These are phyloP conservation scores for Vanessa cardui DNA, from an alignment of 2,888 invertebrate species.

Conservation along the genomic window DNA sequence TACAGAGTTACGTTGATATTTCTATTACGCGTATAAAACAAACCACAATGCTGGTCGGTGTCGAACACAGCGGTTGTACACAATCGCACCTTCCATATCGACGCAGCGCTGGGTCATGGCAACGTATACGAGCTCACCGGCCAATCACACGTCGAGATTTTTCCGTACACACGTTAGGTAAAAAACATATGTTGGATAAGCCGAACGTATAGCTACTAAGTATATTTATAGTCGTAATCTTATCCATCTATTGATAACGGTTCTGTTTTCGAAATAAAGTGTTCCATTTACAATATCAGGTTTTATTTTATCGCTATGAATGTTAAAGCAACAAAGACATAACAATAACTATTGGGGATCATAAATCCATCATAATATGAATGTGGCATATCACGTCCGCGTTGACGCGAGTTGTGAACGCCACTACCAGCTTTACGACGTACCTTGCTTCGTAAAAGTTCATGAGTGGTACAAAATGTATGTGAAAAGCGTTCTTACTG, in stretches of 20 bases:
- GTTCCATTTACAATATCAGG: conserved; percentile 13
- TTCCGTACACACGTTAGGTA: too few relatives aligned
- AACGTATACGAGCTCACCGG: background rate
- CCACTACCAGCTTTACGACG: conserved; percentile 66
- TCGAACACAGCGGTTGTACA: background rate
- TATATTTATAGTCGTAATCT: too few relatives aligned
- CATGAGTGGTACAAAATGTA: conserved; percentile 44
- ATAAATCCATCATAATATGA: conserved; percentile 71
- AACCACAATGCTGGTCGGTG: background rate
- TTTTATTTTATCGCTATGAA: conserved; percentile 32
- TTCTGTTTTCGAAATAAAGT: conserved; percentile 21
- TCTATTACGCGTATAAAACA: background rate
- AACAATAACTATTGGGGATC: conserved; percentile 56
- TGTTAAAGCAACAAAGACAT: conserved; percentile 35
- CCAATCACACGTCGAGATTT: background rate
- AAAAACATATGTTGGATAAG: too few relatives aligned
- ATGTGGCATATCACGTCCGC: conserved; percentile 72
- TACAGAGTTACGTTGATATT: background rate
- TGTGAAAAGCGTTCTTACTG: conserved; percentile 1
- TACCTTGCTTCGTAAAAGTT: conserved; percentile 65
- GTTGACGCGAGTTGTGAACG: conserved; percentile 54
- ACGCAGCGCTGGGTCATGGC: background rate
- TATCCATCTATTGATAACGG: too few relatives aligned
- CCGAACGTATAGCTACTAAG: too few relatives aligned
- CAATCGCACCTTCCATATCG: background rate